Conservation (phyloP, 2,797 vertebrate species). For the Protosalanx chinensis region DNA sequence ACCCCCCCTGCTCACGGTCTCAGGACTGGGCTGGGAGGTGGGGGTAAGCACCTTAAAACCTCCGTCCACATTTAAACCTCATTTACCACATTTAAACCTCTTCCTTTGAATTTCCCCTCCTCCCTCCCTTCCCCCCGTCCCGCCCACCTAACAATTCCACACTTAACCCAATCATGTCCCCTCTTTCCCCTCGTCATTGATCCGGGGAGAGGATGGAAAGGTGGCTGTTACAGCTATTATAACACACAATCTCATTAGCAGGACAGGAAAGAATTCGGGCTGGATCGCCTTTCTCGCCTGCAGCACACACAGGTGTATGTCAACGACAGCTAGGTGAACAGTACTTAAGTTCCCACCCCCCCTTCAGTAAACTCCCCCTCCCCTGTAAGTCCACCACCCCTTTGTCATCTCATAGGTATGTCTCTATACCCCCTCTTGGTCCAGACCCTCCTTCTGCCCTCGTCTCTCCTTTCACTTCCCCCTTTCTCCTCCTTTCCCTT, state of each 20-base stretch:
- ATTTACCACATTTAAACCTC: constrained; percentile 68
- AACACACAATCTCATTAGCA: constrained; percentile 70
- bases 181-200: constrained; percentile 44
- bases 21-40: constrained; percentile 9
- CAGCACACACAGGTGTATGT: constrained; percentile 68
- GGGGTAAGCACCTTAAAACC: constrained; percentile 72
- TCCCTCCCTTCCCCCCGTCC: too few relatives aligned
- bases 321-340: constrained; percentile 65
- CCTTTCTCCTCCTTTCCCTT: background rate
- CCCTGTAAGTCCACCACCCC: background rate
- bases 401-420: background rate
- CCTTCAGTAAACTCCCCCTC: background rate
- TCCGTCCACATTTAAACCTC: constrained; percentile 58
- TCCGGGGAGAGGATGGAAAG: constrained; percentile 48
- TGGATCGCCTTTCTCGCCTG: constrained; percentile 65
- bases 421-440: background rate
- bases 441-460: background rate
- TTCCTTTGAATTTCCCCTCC: constrained; percentile 55
- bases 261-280: constrained; percentile 53
- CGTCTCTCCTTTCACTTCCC: constrained; percentile 11
- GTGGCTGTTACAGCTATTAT: constrained; percentile 53
- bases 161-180: constrained; percentile 64
- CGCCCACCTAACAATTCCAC: constrained; percentile 33
- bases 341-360: constrained; percentile 43
- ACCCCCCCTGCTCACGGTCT: constrained; percentile 64